These are phyloP conservation scores for Enteromius thamalakanensis DNA, from an alignment of 2,797 vertebrate species.

Conservation along the genomic window DNA sequence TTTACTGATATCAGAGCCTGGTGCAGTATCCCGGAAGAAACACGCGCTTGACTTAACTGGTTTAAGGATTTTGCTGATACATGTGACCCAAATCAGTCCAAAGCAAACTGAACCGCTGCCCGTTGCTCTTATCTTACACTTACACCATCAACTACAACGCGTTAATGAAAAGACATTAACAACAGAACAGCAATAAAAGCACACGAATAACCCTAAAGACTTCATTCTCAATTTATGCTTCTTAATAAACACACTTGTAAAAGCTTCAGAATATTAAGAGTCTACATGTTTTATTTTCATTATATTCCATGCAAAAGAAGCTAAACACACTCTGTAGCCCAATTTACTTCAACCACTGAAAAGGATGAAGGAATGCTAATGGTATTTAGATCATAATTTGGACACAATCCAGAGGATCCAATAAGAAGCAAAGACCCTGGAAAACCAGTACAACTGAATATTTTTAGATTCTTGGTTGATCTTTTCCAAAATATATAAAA, in stretches of 20 bases:
- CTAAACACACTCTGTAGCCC: background rate
- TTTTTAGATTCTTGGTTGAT: background rate
- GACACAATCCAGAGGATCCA: background rate
- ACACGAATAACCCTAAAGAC: background rate
- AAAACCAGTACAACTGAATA: background rate
- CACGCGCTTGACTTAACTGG: constrained; percentile 5
- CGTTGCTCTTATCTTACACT: background rate
- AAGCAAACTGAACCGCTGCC: constrained; percentile 7
- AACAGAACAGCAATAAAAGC: constrained; percentile 6
- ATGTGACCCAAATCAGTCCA: constrained; percentile 14
- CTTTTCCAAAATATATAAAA: background rate
- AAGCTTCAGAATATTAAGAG: background rate
- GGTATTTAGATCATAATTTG: background rate
- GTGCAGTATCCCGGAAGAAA: constrained; percentile 14
- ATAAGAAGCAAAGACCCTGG: background rate
- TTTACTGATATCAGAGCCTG: constrained; percentile 15
- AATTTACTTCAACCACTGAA: background rate
- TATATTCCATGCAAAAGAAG: background rate
- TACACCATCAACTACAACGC: background rate
- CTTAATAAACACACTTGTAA: background rate
- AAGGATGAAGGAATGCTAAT: background rate
- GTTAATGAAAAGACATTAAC: background rate
- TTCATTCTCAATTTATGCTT: background rate
- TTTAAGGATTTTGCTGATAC: constrained; percentile 16
- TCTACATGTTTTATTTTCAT: background rate